These are phyloP conservation scores for Regulus satrapa DNA, from an alignment of 2,113 vertebrate species.

Conservation along the genomic window DNA sequence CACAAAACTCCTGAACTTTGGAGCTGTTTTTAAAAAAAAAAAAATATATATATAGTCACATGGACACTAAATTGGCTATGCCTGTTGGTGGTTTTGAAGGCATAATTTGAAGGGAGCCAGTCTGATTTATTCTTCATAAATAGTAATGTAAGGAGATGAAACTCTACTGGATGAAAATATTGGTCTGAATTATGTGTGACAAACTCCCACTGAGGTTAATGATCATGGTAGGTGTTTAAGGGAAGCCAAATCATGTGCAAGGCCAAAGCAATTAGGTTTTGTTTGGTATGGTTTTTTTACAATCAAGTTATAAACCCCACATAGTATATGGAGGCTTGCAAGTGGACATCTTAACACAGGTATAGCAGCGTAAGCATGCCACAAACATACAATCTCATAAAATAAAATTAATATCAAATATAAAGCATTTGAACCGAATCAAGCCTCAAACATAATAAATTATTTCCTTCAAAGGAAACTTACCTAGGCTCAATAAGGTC, in stretches of 20 bases:
- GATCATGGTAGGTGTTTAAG: not conserved
- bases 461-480: slow-evolving; percentile 36
- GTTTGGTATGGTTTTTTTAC: not conserved
- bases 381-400: slow-evolving; percentile 31
- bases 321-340: slow-evolving; percentile 7
- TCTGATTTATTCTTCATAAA: not conserved
- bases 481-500: slow-evolving; percentile 33
- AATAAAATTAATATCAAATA: slow-evolving; percentile 47
- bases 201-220: not conserved
- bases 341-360: slow-evolving; percentile 31
- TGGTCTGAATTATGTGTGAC: not conserved
- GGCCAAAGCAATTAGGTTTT: not conserved
- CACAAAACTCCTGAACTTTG: not conserved
- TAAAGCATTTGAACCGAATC: slow-evolving; percentile 46
- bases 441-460: slow-evolving; percentile 4
- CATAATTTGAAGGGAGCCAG: not conserved
- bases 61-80: not conserved
- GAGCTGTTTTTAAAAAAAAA: not conserved
- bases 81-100: not conserved
- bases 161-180: not conserved
- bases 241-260: slow-evolving; percentile 50
- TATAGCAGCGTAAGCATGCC: slow-evolving; percentile 26
- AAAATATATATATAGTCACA: not conserved
- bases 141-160: not conserved
- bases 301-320: slow-evolving; percentile 37